Base-by-base conservation (phyloP, 2,797 vertebrate species). In the Cygnus olor region DNA sequence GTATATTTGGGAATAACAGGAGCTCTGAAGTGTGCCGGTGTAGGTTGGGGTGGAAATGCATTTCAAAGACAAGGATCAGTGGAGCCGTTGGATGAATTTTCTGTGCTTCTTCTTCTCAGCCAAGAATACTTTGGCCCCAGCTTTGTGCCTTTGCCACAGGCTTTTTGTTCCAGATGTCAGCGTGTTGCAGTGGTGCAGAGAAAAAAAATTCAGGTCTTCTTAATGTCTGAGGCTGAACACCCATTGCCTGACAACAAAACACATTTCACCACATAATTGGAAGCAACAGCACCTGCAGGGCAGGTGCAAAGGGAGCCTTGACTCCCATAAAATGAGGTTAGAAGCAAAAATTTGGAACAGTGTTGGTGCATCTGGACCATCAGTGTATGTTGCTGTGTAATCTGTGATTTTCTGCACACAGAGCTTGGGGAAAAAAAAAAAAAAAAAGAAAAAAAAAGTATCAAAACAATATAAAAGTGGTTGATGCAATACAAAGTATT, bases 131-230 rank as follows among this genome's bases (percentile, higher is more conserved):
- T 89, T 36, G 47, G 71, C 47, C 56, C 32, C 56, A 66, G 70
- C 27, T 88, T 80, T 84, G 38, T 81, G 54, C 56, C 34, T 88
- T 66, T 78, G 58, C 57, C 42, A 72, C 38, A 19, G 28, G 32
- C 25, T 5, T n/a, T 83, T 74, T 89, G 44, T 51, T 94, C 73
- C 88, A 95, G 80, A 77, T 70, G 73, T 66, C 88, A 87, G 66
- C 19, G 5, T 6, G 34, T 70, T 66, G 28, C 47, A 63, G 47
- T 17, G 36, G 45, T 51, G 28, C 47, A 68, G 53, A 61, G 53
- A 13, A 34, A 83, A 78, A 90, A 85, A 87, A 90, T 3, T 30
- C 80, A 49, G 34, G 44, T 60, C 68, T 93, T 76, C 11, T 2
- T 68, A 90, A 85, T 20, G 34, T 80, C 54, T 68, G 56, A 70